These are phyloP conservation scores for Scaptomyza hsui DNA, from an alignment of 1,140 invertebrate species.

Conservation along the genomic window DNA sequence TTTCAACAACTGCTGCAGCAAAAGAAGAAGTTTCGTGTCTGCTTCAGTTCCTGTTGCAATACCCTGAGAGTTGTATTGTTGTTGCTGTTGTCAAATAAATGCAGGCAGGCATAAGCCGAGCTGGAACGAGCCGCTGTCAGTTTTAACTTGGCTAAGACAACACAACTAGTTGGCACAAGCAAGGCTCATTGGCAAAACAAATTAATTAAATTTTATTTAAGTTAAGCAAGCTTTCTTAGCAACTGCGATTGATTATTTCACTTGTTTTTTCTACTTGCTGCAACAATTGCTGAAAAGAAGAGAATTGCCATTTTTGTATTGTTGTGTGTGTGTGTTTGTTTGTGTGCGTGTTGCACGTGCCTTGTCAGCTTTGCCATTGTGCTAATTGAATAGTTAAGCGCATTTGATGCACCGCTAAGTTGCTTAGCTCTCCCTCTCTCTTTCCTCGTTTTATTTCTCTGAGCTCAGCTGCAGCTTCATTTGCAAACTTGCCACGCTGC, in stretches of 20 bases:
- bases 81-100: slow-evolving; percentile 41
- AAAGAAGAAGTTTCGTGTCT: slow-evolving; percentile 14
- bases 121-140: slow-evolving; percentile 1
- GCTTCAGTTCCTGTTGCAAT: slow-evolving; percentile 1
- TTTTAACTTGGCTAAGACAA: slow-evolving; percentile 18
- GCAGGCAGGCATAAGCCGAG: slow-evolving; percentile 26
- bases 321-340: not conserved
- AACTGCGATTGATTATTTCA: slow-evolving; percentile 63
- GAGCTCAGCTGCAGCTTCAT: slow-evolving; percentile 19
- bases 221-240: slow-evolving; percentile 32
- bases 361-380: slow-evolving; percentile 25
- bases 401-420: slow-evolving; percentile 66
- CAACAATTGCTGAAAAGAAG: slow-evolving; percentile 1
- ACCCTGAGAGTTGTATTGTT: slow-evolving; percentile 30
- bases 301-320: not conserved
- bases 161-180: not conserved
- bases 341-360: not conserved
- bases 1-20: slow-evolving; percentile 38
- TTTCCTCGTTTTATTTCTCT: not conserved
- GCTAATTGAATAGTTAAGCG: slow-evolving; percentile 73
- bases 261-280: slow-evolving; percentile 34
- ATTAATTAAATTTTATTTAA: slow-evolving; percentile 74
- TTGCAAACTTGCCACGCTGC: slow-evolving; percentile 33
- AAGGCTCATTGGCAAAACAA: slow-evolving; percentile 39
- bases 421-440: slow-evolving; percentile 44